Conservation (phyloP, 2,888 invertebrate genomes). For the Escarpia spicata region DNA sequence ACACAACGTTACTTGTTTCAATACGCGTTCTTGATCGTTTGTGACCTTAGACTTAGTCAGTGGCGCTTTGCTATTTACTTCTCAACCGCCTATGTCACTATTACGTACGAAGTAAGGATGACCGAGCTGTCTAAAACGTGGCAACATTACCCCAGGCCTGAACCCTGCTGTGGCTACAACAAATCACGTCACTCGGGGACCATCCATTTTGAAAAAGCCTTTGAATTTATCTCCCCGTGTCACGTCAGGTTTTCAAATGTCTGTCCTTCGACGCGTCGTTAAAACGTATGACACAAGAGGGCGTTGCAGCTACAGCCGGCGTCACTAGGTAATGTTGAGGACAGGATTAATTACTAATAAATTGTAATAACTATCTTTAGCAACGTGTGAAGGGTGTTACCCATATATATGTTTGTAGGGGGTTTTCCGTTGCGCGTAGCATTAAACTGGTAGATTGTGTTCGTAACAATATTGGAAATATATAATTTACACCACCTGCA, state of each 20-base stretch:
- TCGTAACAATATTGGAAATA: neutral
- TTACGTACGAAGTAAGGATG: neutral
- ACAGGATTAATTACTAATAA: neutral
- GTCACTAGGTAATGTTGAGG: neutral
- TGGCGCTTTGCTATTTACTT: too few relatives aligned
- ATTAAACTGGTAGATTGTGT: neutral
- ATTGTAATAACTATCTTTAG: neutral
- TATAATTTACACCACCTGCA: neutral
- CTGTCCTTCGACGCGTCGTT: neutral
- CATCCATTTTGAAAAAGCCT: neutral
- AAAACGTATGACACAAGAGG: neutral
- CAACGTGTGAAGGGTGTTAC: neutral
- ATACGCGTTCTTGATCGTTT: too few relatives aligned
- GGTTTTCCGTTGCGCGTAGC: neutral
- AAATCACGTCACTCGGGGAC: neutral
- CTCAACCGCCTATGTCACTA: neutral
- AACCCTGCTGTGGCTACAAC: neutral
- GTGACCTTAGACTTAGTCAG: too few relatives aligned
- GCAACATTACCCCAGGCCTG: neutral
- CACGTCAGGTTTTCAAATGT: neutral
- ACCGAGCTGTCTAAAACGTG: neutral
- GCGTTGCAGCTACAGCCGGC: neutral
- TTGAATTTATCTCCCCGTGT: neutral
- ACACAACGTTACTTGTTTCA: too few relatives aligned
- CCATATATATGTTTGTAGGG: neutral